These are phyloP conservation scores for Mythimna pallens DNA, from an alignment of 2,888 invertebrate species.

Conservation along the genomic window DNA sequence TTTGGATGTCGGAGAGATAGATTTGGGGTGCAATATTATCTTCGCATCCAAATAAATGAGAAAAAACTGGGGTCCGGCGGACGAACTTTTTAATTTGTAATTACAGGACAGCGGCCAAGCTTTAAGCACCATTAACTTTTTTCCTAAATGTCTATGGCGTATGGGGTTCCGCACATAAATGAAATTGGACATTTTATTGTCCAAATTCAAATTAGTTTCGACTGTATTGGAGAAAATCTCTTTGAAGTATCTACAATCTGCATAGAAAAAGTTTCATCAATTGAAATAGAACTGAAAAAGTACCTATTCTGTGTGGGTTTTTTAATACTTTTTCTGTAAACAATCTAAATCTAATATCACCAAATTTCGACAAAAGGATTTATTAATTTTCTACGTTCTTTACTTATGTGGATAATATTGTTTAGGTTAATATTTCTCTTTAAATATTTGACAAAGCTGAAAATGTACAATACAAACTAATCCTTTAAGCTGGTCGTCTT, in stretches of 20 bases:
- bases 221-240: conserved; percentile 37
- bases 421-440: conserved; percentile 4
- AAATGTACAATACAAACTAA: conserved; percentile 10
- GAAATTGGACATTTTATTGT: conserved; percentile 82
- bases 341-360: conserved; percentile 24
- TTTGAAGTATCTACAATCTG: conserved; percentile 37
- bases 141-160: conserved; percentile 85
- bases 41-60: conserved; percentile 88
- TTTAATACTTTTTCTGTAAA: conserved; percentile 15
- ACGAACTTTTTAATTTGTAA: conserved; percentile 90
- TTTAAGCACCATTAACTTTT: conserved; percentile 90
- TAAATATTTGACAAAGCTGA: conserved; percentile 16
- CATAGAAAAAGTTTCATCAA: conserved; percentile 7
- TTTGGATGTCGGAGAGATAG: conserved; percentile 58
- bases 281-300: background rate
- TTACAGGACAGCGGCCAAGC: conserved; percentile 89
- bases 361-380: conserved; percentile 10
- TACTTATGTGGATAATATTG: background rate
- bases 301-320: background rate
- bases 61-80: conserved; percentile 87
- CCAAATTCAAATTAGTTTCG: conserved; percentile 80
- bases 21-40: conserved; percentile 88
- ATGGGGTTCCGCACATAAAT: conserved; percentile 78
- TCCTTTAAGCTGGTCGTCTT: background rate
- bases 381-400: conserved; percentile 1